A percentile compares a stretch with the other conserved stretches of the same genome.
These are phyloP conservation scores for Pasiphila rectangulata DNA, from an alignment of 2,888 invertebrate species.

Conservation along the genomic window DNA sequence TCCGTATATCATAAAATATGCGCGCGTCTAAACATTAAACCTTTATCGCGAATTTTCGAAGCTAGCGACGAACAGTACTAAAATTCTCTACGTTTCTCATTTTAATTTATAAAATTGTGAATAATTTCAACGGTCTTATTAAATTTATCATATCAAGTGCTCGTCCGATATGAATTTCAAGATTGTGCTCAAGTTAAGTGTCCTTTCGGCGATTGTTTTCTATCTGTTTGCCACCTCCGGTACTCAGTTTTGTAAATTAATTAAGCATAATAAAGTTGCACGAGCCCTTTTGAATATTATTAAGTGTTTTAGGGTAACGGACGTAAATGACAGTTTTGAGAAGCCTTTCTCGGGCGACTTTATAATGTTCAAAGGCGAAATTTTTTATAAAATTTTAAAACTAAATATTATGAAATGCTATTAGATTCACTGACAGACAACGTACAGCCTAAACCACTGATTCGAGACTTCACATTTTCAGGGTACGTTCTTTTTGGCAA, in stretches of 20 bases:
- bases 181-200: slow-evolving; percentile 19
- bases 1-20: too few species aligned
- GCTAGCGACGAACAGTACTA: background rate
- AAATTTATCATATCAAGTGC: slow-evolving; percentile 22
- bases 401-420: too few species aligned
- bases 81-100: background rate
- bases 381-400: too few species aligned
- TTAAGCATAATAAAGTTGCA: slow-evolving; percentile 15
- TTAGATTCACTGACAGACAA: too few species aligned
- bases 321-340: slow-evolving; percentile 6
- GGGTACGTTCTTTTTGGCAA: too few species aligned
- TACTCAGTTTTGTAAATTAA: slow-evolving; percentile 16
- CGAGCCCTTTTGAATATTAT: slow-evolving; percentile 9
- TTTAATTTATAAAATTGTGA: slow-evolving; percentile 1
- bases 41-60: background rate
- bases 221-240: slow-evolving; percentile 19
- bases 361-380: too few species aligned
- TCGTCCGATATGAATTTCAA: slow-evolving; percentile 22
- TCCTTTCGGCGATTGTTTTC: slow-evolving; percentile 18
- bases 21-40: too few species aligned
- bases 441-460: too few species aligned
- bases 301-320: slow-evolving; percentile 13
- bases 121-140: slow-evolving; percentile 10
- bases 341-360: background rate
- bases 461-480: too few species aligned